phyloP scores from a whole-genome alignment of 2,797 vertebrate species.

The Crocodylus rhombifer region DNA sequence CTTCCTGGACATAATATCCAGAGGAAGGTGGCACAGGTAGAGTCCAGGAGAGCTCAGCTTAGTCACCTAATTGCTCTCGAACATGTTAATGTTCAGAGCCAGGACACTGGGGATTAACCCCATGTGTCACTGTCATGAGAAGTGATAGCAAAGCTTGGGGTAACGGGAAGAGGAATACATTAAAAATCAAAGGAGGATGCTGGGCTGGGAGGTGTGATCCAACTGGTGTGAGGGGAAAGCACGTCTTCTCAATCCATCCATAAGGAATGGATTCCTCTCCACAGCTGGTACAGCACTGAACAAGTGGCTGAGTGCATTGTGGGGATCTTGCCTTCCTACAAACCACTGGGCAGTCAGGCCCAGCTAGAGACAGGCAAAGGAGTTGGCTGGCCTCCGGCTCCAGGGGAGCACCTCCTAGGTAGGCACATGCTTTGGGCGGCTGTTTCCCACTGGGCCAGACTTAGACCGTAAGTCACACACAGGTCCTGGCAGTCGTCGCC shows the following conservation, averaged over 20 bases:
- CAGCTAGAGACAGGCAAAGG: too few species aligned
- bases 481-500: background rate
- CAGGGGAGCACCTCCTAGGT: too few species aligned
- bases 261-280: too few species aligned
- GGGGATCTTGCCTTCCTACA: background rate
- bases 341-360: background rate
- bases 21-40: rapidly evolving
- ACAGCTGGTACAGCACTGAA: background rate
- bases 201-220: rapidly evolving
- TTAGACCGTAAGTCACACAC: background rate
- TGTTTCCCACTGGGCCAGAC: background rate
- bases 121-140: background rate
- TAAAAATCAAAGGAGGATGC: too few species aligned
- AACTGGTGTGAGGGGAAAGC: rapidly evolving
- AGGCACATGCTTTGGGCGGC: too few species aligned
- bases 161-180: background rate
- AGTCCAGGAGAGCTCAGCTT: background rate
- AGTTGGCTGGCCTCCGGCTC: too few species aligned
- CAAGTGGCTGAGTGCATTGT: background rate
- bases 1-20: rapidly evolving
- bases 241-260: background rate
- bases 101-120: rapidly evolving
- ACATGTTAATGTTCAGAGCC: background rate
- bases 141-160: background rate
- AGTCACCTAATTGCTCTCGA: background rate